These are phyloP conservation scores for Uropsilus gracilis DNA, from an alignment of 2,113 vertebrate species.

Conservation along the genomic window DNA sequence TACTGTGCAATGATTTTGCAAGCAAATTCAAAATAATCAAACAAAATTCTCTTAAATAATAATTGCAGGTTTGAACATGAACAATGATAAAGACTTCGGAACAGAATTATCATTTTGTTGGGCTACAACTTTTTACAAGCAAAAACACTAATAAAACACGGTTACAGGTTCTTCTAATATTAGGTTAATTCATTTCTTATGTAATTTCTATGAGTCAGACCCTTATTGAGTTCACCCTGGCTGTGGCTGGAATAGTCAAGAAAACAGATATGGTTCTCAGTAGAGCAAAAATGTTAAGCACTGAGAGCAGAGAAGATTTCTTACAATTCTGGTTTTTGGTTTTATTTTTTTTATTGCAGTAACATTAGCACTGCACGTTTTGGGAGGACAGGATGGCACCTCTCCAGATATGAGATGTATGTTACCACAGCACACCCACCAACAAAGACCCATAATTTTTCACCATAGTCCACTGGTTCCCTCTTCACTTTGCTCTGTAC, in stretches of 20 bases:
- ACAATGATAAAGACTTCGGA: conserved; percentile 7
- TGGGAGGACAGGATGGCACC: too few species aligned
- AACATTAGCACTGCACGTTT: too few species aligned
- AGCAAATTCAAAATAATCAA: conserved; percentile 24
- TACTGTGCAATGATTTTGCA: neutral
- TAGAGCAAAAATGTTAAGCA: neutral
- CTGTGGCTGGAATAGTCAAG: neutral
- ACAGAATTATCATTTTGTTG: conserved; percentile 25
- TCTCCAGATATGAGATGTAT: too few species aligned
- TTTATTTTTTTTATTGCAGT: too few species aligned
- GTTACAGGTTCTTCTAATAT: neutral
- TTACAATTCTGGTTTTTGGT: neutral
- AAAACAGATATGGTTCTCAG: neutral
- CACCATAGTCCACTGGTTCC: too few species aligned
- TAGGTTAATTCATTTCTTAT: conserved; percentile 40
- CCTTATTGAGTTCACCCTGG: neutral
- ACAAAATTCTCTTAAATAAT: neutral
- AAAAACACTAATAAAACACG: conserved; percentile 14
- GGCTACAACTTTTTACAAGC: neutral
- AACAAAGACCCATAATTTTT: too few species aligned
- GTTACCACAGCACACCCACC: too few species aligned
- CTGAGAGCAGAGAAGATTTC: neutral
- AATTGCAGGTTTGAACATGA: neutral
- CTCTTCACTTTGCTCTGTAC: too few species aligned
- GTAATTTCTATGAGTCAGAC: neutral